Conservation (phyloP, 2,113 vertebrate genomes). For the Gorsachius goisagi region DNA sequence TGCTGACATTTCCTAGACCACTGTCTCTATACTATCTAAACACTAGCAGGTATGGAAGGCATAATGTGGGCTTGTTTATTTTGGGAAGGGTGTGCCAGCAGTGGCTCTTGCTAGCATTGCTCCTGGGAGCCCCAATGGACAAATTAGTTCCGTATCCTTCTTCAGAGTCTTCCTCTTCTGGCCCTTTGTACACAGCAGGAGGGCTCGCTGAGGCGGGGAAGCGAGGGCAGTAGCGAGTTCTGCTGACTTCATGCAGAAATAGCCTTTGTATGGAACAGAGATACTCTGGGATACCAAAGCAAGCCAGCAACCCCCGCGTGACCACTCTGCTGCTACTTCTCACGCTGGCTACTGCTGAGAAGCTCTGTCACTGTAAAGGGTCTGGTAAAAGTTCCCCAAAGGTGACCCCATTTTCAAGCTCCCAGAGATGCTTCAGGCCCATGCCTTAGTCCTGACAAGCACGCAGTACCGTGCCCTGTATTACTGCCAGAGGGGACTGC, state of each 20-base stretch:
- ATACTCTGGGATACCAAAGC: not conserved
- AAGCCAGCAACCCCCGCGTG: fast-evolving
- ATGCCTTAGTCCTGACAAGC: not conserved
- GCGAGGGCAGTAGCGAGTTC: fast-evolving
- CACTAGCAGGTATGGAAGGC: not conserved
- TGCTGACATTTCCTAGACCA: not conserved
- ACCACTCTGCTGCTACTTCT: not conserved
- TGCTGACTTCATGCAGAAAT: not conserved
- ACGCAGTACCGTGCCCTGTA: not conserved
- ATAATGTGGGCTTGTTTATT: not conserved
- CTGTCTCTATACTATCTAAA: not conserved
- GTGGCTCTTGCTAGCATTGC: not conserved
- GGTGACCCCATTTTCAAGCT: not conserved
- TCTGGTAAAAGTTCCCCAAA: not conserved
- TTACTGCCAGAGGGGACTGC: too few species aligned
- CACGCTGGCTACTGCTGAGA: not conserved
- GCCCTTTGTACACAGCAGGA: not conserved
- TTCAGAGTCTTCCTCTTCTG: not conserved
- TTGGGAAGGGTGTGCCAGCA: not conserved
- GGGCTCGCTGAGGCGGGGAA: not conserved
- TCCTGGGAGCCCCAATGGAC: not conserved
- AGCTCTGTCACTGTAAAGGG: not conserved
- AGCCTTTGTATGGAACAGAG: not conserved
- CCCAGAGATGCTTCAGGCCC: not conserved
- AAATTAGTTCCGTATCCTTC: not conserved